Evolutionary conservation across 2,113 vertebrate genomes (phyloP).

Genomic region (Mustela nigripes): DNA sequence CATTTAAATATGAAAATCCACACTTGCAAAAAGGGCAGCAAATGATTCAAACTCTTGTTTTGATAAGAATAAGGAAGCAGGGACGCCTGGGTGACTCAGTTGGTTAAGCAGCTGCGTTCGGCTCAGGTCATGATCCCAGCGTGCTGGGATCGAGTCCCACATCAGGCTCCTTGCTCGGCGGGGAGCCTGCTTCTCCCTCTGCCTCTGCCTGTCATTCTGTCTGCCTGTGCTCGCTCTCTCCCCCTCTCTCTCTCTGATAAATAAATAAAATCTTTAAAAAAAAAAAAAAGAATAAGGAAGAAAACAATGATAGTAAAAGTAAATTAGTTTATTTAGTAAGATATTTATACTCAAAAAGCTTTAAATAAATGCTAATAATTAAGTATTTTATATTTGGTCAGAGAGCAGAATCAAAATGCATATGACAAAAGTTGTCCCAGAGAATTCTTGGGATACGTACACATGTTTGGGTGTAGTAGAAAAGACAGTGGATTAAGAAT

Average conservation of each 20-base stretch:
- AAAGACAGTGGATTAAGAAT: background rate
- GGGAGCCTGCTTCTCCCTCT: too few relatives aligned
- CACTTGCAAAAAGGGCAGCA: background rate
- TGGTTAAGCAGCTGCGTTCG: too few relatives aligned
- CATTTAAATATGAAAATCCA: constrained; percentile 22
- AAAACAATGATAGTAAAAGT: background rate
- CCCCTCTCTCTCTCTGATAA: too few relatives aligned
- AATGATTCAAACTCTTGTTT: background rate
- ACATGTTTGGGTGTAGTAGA: background rate
- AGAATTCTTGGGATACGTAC: background rate
- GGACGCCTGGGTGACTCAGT: too few relatives aligned
- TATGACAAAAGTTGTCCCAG: background rate
- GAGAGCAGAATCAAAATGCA: background rate
- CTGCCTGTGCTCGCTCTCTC: too few relatives aligned
- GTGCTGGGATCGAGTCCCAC: too few relatives aligned
- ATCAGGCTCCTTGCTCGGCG: too few relatives aligned
- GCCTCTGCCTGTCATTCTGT: too few relatives aligned
- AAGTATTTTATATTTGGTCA: constrained; percentile 15
- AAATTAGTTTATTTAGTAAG: background rate
- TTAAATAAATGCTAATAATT: constrained; percentile 49
- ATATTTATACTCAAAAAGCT: background rate
- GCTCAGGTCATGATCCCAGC: too few relatives aligned
- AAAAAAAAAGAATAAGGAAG: constrained; percentile 14
- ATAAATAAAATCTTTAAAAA: too few relatives aligned
- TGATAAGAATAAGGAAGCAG: constrained; percentile 7